These are phyloP conservation scores for Luperina testacea DNA, from an alignment of 2,888 invertebrate genomes.

Conservation along the genomic window DNA sequence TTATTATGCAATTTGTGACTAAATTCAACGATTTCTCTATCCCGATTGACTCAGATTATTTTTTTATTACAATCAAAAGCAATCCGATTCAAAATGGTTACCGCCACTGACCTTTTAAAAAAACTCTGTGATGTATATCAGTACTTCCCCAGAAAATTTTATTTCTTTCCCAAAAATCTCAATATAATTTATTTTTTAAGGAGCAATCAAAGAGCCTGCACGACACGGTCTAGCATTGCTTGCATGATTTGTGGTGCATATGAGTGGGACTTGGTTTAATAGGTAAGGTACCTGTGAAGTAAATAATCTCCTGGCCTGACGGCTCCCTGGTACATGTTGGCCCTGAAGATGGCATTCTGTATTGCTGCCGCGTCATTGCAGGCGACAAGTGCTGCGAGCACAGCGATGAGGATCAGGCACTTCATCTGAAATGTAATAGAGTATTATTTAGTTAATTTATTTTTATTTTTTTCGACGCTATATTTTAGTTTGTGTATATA, in stretches of 20 bases:
- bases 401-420: constrained; percentile 23
- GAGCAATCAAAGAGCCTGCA: neutral
- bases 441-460: too few relatives aligned
- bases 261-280: neutral
- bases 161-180: neutral
- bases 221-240: neutral
- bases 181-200: neutral
- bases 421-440: constrained; percentile 35
- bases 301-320: constrained; percentile 24
- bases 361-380: constrained; percentile 32
- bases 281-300: constrained; percentile 46
- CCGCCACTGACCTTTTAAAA: neutral
- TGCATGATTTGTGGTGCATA: neutral
- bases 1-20: neutral
- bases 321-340: constrained; percentile 37
- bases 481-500: too few relatives aligned
- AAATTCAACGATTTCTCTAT: neutral
- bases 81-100: neutral
- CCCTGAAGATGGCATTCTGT: constrained; percentile 1
- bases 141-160: neutral
- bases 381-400: constrained; percentile 19
- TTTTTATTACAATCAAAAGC: neutral
- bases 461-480: too few relatives aligned
- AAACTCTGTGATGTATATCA: too few relatives aligned
- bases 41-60: too few relatives aligned